A percentile compares a stretch with the other conserved stretches of the same genome.
Evolutionary conservation across 1,140 invertebrate species (phyloP).

Genomic region (Zaprionus ghesquierei): DNA sequence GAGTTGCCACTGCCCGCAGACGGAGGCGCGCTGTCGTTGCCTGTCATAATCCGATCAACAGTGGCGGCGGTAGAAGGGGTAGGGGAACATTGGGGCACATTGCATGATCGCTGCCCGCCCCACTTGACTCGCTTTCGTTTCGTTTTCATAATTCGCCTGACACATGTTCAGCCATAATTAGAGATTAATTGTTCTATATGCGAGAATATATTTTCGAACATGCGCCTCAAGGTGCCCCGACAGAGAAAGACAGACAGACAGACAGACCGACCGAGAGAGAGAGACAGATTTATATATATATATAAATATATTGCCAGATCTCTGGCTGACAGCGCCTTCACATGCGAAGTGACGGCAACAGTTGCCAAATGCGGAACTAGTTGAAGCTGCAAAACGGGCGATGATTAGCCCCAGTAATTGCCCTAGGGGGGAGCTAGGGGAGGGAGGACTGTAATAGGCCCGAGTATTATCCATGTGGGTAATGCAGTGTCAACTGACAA

Average conservation of each 20-base stretch:
- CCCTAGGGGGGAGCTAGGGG: background rate
- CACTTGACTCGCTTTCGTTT: constrained; percentile 20
- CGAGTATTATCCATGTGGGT: background rate
- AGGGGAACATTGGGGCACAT: constrained; percentile 17
- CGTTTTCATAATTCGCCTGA: constrained; percentile 72
- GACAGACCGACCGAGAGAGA: too few relatives aligned
- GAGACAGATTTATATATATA: background rate
- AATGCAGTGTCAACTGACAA: background rate
- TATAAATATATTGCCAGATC: background rate
- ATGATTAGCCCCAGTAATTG: constrained; percentile 20
- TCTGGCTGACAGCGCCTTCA: constrained; percentile 1
- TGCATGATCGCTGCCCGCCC: constrained; percentile 32
- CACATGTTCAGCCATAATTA: constrained; percentile 81
- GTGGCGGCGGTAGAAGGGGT: background rate
- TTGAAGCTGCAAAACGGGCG: constrained; percentile 12
- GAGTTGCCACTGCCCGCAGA: too few relatives aligned
- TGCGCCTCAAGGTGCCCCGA: constrained; percentile 21
- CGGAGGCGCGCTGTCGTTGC: constrained; percentile 57
- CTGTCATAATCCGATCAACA: constrained; percentile 77
- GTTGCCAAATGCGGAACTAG: constrained; percentile 63
- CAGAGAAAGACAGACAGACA: background rate
- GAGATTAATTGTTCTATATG: constrained; percentile 81
- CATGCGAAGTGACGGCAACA: constrained; percentile 60
- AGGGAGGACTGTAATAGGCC: background rate
- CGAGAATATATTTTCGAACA: constrained; percentile 74